Base-by-base conservation (phyloP, 2,797 vertebrate genomes). In the Gouania willdenowi region DNA sequence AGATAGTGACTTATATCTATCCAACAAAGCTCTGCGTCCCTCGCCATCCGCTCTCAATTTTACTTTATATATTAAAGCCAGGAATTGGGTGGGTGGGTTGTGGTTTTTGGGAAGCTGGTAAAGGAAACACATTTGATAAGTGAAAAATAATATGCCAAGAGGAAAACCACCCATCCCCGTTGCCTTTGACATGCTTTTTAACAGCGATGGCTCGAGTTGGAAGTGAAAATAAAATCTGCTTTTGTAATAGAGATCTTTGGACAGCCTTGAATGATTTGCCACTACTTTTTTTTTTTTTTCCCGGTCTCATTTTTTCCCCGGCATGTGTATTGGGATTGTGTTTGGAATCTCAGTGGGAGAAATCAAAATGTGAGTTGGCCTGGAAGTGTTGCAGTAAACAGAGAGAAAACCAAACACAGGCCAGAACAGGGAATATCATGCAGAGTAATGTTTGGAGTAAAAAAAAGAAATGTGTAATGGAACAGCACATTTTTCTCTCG, bases 101-200 rank as follows among this genome's bases (percentile, higher is more conserved):
- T 41, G 65, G 66, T 66, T n/a, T n/a, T n/a, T 68, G 43, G 57
- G 66, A 66, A 55, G 67, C 46, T 70, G 55, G 66, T 58, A 45
- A 68, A 73, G 60, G 54, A 83, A 81, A 78, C 76, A 67, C 65
- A 74, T 85, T 83, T 80, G 81, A 88, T 86, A 86, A 87, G 83
- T 79, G 80, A 84, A 84, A 89, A 86, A 85, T 82, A 77, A 84
- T 81, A 82, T 71, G 79, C 77, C 79, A 77, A 60, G 79, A 85
- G 77, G 83, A 81, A 85, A 88, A 85, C 7, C 76, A 86, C 80
- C 67, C 61, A 66, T 75, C 77, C 74, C 75, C 60, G 43, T 81
- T 81, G 73, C 75, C 66, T 83, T 58, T 82, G 76, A 83, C 75
- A 66, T 58, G 45, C 69, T 81, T 85, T 79, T 83, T 83, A 83